phyloP scores from a whole-genome alignment of 2,797 vertebrate species.

The Pseudocheirus occidentalis region DNA sequence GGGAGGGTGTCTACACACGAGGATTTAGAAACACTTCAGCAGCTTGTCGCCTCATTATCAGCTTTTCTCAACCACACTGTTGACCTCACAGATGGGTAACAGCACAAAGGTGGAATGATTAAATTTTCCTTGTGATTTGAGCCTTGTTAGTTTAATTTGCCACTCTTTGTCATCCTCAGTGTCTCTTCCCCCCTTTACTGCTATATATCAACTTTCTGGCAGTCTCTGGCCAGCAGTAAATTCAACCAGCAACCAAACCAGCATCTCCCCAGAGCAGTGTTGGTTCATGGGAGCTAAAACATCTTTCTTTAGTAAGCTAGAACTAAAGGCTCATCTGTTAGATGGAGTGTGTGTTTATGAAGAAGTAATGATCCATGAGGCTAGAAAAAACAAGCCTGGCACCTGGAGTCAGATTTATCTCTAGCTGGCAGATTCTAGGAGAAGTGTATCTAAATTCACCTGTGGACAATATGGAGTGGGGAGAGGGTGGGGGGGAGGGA shows the following conservation, averaged over 20 bases:
- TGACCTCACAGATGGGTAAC: conserved; percentile 76
- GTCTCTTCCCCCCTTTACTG: conserved; percentile 47
- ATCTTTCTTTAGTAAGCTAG: conserved; percentile 57
- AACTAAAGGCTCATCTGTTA: conserved; percentile 64
- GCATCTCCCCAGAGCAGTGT: conserved; percentile 57
- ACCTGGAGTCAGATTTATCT: conserved; percentile 65
- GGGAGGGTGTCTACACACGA: conserved; percentile 83
- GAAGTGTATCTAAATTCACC: conserved; percentile 84
- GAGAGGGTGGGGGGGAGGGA: conserved; percentile 65
- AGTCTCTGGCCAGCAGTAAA: not conserved
- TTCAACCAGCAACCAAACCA: not conserved
- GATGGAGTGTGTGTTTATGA: conserved; percentile 65
- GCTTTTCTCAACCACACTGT: conserved; percentile 73
- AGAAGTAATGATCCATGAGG: conserved; percentile 51
- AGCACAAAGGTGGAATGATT: conserved; percentile 67
- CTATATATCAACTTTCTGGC: conserved; percentile 66
- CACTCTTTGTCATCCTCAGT: conserved; percentile 20
- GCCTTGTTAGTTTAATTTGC: conserved; percentile 76
- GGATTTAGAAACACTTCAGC: conserved; percentile 86
- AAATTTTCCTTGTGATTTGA: conserved; percentile 69
- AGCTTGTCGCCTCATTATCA: conserved; percentile 50
- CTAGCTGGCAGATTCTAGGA: not conserved
- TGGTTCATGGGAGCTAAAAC: conserved; percentile 53
- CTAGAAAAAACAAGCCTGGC: conserved; percentile 58
- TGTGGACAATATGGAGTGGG: conserved; percentile 73